These are phyloP conservation scores for Pinctada fucata DNA, from an alignment of 2,888 invertebrate genomes.

Conservation along the genomic window DNA sequence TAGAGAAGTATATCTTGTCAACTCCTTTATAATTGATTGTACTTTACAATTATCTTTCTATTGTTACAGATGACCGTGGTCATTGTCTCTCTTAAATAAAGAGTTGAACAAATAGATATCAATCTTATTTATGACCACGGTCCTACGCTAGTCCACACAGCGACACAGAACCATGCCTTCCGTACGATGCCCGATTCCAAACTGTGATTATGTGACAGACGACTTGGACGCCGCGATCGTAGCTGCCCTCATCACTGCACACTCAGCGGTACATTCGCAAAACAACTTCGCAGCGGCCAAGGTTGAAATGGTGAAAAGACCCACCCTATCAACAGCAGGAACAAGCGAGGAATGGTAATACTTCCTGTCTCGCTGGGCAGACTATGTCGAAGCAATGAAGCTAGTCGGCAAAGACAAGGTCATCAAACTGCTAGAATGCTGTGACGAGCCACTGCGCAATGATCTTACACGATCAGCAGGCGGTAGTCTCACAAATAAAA, in stretches of 20 bases:
- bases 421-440: constrained; percentile 52
- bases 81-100: no score
- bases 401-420: constrained; percentile 40
- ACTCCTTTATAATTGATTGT: no score
- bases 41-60: no score
- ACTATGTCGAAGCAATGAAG: constrained; percentile 50
- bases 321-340: constrained; percentile 42
- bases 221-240: constrained; percentile 44
- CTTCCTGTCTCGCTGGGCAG: constrained; percentile 44
- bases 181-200: not conserved
- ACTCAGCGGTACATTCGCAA: constrained; percentile 22
- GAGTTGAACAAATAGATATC: no score
- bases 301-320: constrained; percentile 42
- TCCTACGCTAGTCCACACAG: not conserved
- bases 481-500: constrained; percentile 38
- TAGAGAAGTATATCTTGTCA: no score
- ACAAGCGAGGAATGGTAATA: constrained; percentile 46
- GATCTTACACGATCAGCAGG: constrained; percentile 44
- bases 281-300: constrained; percentile 10
- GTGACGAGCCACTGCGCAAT: constrained; percentile 46
- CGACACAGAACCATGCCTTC: constrained; percentile 28
- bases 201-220: constrained; percentile 36
- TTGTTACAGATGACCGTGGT: no score
- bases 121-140: no score
- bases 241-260: constrained; percentile 42